Evolutionary conservation across 2,797 vertebrate species (phyloP), one percentile per base, ranked within the genome.

Genomic region (Heteromormyrus szaboi): DNA sequence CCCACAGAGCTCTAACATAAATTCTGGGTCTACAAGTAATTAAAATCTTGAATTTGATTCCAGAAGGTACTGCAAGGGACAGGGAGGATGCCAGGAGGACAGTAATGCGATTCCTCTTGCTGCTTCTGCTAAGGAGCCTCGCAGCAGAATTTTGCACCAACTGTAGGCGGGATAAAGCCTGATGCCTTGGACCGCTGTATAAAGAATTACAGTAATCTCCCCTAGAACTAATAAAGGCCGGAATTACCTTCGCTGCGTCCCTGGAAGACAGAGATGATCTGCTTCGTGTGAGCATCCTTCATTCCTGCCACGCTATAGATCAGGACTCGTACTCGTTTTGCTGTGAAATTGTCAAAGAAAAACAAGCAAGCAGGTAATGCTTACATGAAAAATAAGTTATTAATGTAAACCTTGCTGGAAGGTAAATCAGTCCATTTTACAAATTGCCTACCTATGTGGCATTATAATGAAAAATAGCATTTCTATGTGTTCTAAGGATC

Each of bases 21-120:
- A 79, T 44, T 79, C 5, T 79, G 37, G 12, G 65, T 72, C 25
- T 68, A 14, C 62, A 33, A 72, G 65, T 72, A 72, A 72, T 72
- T 72, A 79, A 79, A 79, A 79, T 79, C 72, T 44, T 44, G 72
- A 79, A 79, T 79, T 79, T n/a, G 72, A 79, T 44, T 79, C 72
- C 72, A 44, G 72, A 44, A 79, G 33, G 72, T 44, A 79, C 37
- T 44, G 37, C 14, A 44, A 79, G 37, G 14, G 72, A 79, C 17
- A 7, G 14, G 2, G 5, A 44, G 72, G 37, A 79, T 7, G 72
- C 72, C 72, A 79, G 72, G 72, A 79, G 37, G 4, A 8, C 37
- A 44, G 72, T 44, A 44, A 79, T 79, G 72, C 7, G 37, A 72
- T 72, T 72, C 25, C 65, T 72, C 65, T 72, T 17, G 25, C 29